phyloP scores from a whole-genome alignment of 2,888 invertebrate genomes.

The Cynaeus angustus region DNA sequence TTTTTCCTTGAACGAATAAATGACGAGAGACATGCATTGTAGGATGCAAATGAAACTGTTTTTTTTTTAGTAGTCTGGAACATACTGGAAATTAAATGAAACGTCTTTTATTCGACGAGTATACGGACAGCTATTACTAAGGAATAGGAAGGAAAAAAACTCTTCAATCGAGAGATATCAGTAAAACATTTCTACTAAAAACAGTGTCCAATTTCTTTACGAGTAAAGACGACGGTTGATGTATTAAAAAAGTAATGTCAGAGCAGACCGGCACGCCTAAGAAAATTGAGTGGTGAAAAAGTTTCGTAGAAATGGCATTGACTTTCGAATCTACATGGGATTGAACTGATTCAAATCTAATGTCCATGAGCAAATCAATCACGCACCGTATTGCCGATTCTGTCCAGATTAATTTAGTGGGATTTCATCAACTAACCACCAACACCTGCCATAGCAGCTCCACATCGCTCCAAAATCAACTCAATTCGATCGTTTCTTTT shows the following conservation, averaged over 20 bases:
- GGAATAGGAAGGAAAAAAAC: constrained; percentile 54
- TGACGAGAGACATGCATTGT: constrained; percentile 21
- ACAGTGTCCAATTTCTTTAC: constrained; percentile 68
- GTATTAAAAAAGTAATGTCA: constrained; percentile 69
- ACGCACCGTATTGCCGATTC: constrained; percentile 63
- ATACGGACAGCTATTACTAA: constrained; percentile 59
- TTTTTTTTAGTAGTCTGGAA: constrained; percentile 30
- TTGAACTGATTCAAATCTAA: constrained; percentile 67
- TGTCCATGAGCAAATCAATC: constrained; percentile 68
- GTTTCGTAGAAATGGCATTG: constrained; percentile 60
- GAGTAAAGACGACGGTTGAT: constrained; percentile 66
- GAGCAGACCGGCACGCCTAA: constrained; percentile 63
- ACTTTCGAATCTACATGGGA: constrained; percentile 65
- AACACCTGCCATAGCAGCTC: constrained; percentile 23
- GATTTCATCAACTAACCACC: constrained; percentile 35
- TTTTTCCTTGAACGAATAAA: constrained; percentile 23
- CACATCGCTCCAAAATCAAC: constrained; percentile 1
- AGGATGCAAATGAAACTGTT: constrained; percentile 31
- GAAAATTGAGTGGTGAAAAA: constrained; percentile 67
- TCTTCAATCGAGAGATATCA: constrained; percentile 64
- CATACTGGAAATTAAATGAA: constrained; percentile 61
- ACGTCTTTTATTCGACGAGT: constrained; percentile 64
- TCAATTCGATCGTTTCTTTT: neutral
- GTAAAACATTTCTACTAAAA: constrained; percentile 64
- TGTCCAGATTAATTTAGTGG: constrained; percentile 48